These are phyloP conservation scores for Bothrops alternatus DNA, from an alignment of 2,797 vertebrate species.

Conservation along the genomic window DNA sequence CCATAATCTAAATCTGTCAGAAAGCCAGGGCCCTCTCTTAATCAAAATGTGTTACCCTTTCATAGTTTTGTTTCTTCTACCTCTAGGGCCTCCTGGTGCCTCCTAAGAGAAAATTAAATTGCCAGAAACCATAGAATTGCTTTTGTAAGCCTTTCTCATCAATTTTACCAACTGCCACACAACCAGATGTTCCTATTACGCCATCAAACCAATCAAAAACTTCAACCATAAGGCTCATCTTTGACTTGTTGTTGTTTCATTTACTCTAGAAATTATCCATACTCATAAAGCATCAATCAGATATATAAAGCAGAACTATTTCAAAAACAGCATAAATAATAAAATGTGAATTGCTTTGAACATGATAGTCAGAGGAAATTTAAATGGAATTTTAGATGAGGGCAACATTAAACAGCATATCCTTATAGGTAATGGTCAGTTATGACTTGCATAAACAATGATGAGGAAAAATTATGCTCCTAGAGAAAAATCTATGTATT, in stretches of 20 bases:
- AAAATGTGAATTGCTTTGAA: neutral
- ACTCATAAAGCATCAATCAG: neutral
- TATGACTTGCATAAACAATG: neutral
- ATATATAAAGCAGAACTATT: neutral
- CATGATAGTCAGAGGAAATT: neutral
- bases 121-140: neutral
- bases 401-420: neutral
- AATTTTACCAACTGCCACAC: neutral
- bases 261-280: neutral
- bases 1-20: neutral
- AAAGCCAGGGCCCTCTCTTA: neutral
- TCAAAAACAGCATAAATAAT: neutral
- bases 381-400: neutral
- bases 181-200: neutral
- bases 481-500: neutral
- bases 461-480: neutral
- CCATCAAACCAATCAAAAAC: neutral
- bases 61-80: neutral
- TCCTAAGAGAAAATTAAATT: neutral
- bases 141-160: neutral
- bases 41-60: neutral
- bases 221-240: neutral
- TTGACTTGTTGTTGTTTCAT: neutral
- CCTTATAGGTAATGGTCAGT: neutral
- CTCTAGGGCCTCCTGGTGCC: neutral